Evolutionary conservation across 2,113 vertebrate species (phyloP).

Genomic region (Scolopax mira): DNA sequence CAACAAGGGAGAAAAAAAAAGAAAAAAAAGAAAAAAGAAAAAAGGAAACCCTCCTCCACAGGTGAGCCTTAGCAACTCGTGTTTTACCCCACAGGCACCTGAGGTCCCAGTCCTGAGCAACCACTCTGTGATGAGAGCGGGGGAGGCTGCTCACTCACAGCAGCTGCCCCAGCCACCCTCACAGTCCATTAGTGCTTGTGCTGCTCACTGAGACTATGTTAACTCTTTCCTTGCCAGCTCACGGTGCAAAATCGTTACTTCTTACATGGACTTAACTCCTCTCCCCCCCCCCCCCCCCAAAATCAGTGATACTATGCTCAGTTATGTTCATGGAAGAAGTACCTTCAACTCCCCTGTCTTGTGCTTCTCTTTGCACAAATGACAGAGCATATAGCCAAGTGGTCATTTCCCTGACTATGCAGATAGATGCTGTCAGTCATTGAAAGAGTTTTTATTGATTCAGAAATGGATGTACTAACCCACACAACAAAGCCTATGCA

Average conservation of each 20-base stretch:
- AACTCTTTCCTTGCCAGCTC: not conserved
- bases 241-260: not conserved
- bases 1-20: not conserved
- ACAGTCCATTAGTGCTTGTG: not conserved
- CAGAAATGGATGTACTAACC: not conserved
- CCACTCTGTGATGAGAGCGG: not conserved
- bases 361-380: not conserved
- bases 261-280: not conserved
- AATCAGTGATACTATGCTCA: not conserved
- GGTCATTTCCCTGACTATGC: not conserved
- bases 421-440: not conserved
- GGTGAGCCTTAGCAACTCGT: not conserved
- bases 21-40: rapidly evolving
- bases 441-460: not conserved
- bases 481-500: not conserved
- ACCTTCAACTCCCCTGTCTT: not conserved
- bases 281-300: not conserved
- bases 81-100: not conserved
- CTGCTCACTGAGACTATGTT: not conserved
- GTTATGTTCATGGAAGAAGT: not conserved
- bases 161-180: not conserved
- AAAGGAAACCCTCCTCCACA: not conserved
- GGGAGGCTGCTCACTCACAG: not conserved
- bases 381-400: not conserved
- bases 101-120: not conserved